Evolutionary conservation across 2,888 invertebrate species (phyloP), one percentile per base, ranked within the genome.

Genomic region (Athripsodes cinereus): DNA sequence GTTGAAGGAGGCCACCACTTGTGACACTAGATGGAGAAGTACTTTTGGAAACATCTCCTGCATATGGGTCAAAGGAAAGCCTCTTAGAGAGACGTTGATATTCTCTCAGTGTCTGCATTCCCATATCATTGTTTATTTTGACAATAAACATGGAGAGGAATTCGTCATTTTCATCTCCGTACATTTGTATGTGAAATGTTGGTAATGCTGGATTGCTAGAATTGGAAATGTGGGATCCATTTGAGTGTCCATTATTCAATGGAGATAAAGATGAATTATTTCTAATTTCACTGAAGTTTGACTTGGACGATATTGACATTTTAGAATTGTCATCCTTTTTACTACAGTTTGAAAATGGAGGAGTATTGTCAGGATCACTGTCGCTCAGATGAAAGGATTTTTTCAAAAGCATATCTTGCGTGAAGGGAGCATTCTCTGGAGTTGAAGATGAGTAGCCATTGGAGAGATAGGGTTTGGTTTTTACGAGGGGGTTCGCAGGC

Each of bases 1-100:
- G 59, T n/a, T 59, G 62, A 2, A 60, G 48, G 5, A 60, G 59
- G 16, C 58, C 58, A 0, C 72, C 72, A 62, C 78, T 78, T 11
- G 78, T 77, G 0, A 78, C 76, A 58, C 79, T 79, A 0, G 79
- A 78, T 0, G 79, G 76, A 2, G 79, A 79, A 47, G 69, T 76
- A 53, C 70, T 73, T 0, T 72, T 70, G 0, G 78, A 78, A 0
- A 76, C 71, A 58, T 79, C 79, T 1, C 66, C 79, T 57, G 75
- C 67, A 55, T 79, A 79, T 0, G 78, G 74, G 62, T 79, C 79
- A 2, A 76, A 74, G 0, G 76, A 74, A 59, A 76, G 75, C 49
- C 76, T 67, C 65, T 77, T 78, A 0, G 79, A 78, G 64, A 78
- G 68, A 63, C 77, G 72, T 66, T 78, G 78, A 66, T 75, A 79